Conservation (phyloP, 2,797 vertebrate genomes). For the Rhabdomys pumilio region DNA sequence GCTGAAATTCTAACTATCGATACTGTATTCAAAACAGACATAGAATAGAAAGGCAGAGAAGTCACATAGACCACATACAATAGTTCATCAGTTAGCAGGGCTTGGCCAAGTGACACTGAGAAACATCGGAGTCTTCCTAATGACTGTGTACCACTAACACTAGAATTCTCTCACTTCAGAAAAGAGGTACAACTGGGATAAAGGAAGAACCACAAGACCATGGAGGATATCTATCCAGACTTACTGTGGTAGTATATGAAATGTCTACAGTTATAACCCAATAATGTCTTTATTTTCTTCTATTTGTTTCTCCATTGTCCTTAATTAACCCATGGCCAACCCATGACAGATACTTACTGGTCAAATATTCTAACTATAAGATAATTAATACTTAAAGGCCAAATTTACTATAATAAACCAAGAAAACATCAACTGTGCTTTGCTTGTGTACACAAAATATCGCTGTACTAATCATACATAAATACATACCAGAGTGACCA, state of each 20-base stretch:
- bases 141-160: neutral
- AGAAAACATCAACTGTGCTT: conserved; percentile 42
- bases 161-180: neutral
- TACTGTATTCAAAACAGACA: neutral
- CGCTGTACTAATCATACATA: neutral
- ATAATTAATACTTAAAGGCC: conserved; percentile 49
- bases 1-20: conserved; percentile 3
- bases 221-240: neutral
- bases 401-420: neutral
- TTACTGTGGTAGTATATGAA: neutral
- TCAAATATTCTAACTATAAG: conserved; percentile 33
- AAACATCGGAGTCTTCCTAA: neutral
- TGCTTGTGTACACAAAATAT: neutral
- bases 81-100: neutral
- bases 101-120: neutral
- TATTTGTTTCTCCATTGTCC: neutral
- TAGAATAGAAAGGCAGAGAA: neutral
- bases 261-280: conserved; percentile 13
- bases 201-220: neutral
- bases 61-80: neutral
- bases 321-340: neutral
- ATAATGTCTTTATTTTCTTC: conserved; percentile 8
- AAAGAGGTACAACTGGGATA: neutral
- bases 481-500: neutral
- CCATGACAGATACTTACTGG: neutral